A percentile compares a stretch with the other conserved stretches of the same genome.
These are phyloP conservation scores for Drosophila neocordata DNA, from an alignment of 1,140 invertebrate species.

Conservation along the genomic window DNA sequence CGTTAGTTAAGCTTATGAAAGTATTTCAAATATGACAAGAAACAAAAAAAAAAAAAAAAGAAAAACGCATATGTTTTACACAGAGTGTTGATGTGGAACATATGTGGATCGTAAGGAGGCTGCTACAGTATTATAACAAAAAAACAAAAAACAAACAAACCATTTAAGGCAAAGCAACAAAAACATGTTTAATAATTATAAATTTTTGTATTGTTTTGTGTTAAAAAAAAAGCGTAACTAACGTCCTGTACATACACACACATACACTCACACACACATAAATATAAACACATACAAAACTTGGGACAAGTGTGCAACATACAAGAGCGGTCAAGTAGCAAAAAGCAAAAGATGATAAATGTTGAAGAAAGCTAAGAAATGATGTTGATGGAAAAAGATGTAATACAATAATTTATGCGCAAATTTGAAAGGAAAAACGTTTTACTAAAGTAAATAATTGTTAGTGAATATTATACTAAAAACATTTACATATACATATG, in stretches of 20 bases:
- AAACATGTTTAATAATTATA: conserved; percentile 55
- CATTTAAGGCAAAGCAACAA: conserved; percentile 44
- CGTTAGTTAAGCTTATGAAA: conserved; percentile 33
- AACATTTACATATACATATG: conserved; percentile 51
- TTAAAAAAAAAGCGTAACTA: conserved; percentile 47
- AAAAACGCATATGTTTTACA: conserved; percentile 8
- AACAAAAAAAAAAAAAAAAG: conserved; percentile 1
- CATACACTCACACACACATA: conserved; percentile 14
- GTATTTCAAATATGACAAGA: conserved; percentile 33
- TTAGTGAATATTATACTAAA: conserved; percentile 76
- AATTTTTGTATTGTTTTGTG: conserved; percentile 60
- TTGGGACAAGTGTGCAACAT: conserved; percentile 7
- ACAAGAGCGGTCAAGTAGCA: neutral
- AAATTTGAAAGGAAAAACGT: conserved; percentile 67
- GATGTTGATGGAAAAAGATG: conserved; percentile 26
- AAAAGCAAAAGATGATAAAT: conserved; percentile 17
- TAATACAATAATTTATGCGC: conserved; percentile 80
- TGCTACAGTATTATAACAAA: conserved; percentile 80
- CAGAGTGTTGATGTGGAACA: conserved; percentile 42
- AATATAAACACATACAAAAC: conserved; percentile 19
- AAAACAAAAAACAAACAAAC: conserved; percentile 33
- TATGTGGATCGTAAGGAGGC: conserved; percentile 66
- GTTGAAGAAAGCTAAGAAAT: conserved; percentile 22
- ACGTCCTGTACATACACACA: conserved; percentile 33
- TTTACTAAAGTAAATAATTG: conserved; percentile 82